phyloP scores from a whole-genome alignment of 2,113 vertebrate species.

The Poicephalus meyeri region DNA sequence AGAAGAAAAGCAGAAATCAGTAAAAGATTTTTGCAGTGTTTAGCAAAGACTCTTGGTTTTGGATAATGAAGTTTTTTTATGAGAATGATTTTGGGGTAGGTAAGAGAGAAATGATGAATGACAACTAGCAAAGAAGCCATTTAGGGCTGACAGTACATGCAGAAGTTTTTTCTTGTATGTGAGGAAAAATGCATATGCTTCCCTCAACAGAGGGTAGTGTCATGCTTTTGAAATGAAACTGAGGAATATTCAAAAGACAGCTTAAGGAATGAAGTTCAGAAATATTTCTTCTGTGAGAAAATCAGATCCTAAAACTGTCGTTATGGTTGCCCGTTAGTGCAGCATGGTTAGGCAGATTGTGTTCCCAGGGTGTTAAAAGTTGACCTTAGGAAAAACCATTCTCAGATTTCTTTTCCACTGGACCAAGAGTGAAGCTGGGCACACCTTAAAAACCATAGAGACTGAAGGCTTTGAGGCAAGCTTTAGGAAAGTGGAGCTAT shows the following conservation, averaged over 20 bases:
- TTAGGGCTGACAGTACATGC: neutral
- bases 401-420: neutral
- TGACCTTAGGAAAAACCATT: neutral
- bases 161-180: neutral
- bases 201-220: neutral
- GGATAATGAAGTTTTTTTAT: neutral
- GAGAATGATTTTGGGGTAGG: neutral
- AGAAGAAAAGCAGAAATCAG: too few species aligned
- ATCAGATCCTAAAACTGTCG: neutral
- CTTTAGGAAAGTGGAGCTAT: neutral
- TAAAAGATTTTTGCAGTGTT: neutral
- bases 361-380: neutral
- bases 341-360: accelerated
- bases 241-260: neutral
- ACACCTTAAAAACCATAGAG: neutral
- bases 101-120: neutral
- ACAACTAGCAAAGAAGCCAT: neutral
- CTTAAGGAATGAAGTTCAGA: neutral
- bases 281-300: neutral
- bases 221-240: neutral
- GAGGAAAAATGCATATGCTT: neutral
- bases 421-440: neutral
- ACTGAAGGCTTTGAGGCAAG: neutral
- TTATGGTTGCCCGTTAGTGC: accelerated
- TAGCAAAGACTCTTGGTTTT: neutral